A percentile compares a stretch with the other conserved stretches of the same genome.
Conservation (phyloP, 2,888 invertebrate species). For the Lepidochrysops patricia region DNA sequence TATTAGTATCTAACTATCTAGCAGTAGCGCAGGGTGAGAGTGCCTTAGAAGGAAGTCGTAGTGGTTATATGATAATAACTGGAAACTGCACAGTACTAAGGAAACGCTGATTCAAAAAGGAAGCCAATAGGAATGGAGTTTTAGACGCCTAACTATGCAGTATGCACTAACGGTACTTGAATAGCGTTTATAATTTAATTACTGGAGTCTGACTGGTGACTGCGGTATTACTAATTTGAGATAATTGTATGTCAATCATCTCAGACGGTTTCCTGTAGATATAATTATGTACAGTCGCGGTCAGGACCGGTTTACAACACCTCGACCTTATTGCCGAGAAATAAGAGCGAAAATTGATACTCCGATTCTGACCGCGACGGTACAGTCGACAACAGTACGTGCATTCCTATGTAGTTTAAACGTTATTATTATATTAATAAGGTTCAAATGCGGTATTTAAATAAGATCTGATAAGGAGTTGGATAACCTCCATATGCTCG, state of each 20-base stretch:
- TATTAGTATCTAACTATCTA: too few species aligned
- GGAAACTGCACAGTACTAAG: too few species aligned
- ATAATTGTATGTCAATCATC: slow-evolving; percentile 9
- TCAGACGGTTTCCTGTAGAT: not conserved
- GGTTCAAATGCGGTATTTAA: not conserved
- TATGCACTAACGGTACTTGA: not conserved
- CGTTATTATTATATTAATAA: not conserved
- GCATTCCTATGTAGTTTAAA: not conserved
- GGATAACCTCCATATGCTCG: not conserved
- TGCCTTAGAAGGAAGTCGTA: too few species aligned
- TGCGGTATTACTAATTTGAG: not conserved
- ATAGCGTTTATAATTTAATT: not conserved
- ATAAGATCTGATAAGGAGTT: not conserved
- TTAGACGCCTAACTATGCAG: too few species aligned
- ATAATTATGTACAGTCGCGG: not conserved
- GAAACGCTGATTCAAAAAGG: too few species aligned
- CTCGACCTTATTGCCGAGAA: not conserved
- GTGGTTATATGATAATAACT: too few species aligned
- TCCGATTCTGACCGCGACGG: not conserved
- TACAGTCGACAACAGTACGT: not conserved
- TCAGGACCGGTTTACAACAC: not conserved
- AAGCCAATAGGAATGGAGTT: too few species aligned
- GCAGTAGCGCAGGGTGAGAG: too few species aligned
- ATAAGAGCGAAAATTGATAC: not conserved
- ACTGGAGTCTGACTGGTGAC: not conserved